Evolutionary conservation across 2,888 invertebrate species (phyloP).

Genomic region (Ichneumon xanthorius): DNA sequence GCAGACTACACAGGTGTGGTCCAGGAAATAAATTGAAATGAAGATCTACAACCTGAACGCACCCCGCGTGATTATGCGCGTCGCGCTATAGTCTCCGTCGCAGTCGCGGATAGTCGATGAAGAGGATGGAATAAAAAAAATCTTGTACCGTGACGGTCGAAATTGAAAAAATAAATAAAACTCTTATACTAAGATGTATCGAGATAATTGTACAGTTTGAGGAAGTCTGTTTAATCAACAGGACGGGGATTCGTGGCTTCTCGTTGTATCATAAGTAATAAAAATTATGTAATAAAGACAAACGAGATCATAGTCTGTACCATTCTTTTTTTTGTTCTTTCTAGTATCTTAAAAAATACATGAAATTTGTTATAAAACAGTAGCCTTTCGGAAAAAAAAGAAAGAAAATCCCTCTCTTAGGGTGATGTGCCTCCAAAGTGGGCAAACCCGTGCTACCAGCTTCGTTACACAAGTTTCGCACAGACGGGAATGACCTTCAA

Average conservation of each 20-base stretch:
- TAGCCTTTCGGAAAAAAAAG: conserved; percentile 27
- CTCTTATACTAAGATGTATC: conserved; percentile 18
- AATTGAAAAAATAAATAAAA: conserved; percentile 7
- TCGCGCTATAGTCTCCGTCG: background rate
- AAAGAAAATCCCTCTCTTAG: conserved; percentile 7
- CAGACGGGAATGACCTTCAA: background rate
- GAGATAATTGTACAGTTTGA: conserved; percentile 60
- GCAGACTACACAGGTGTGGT: conserved; percentile 96
- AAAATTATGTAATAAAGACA: conserved; percentile 24
- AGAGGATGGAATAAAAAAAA: no score
- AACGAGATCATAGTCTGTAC: conserved; percentile 39
- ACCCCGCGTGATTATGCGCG: background rate
- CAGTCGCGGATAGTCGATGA: no score
- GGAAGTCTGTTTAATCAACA: conserved; percentile 23
- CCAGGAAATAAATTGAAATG: conserved; percentile 90
- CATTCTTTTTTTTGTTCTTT: conserved; percentile 44
- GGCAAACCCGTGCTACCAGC: background rate
- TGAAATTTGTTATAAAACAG: conserved; percentile 76
- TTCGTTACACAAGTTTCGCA: background rate
- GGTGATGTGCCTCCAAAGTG: conserved; percentile 9
- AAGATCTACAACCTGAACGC: background rate
- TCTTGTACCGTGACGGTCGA: conserved; percentile 20
- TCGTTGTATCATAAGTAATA: conserved; percentile 27
- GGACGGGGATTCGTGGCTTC: conserved; percentile 22
- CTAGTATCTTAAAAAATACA: conserved; percentile 75